phyloP scores from a whole-genome alignment of 2,113 vertebrate genomes.

The Dipodomys spectabilis region DNA sequence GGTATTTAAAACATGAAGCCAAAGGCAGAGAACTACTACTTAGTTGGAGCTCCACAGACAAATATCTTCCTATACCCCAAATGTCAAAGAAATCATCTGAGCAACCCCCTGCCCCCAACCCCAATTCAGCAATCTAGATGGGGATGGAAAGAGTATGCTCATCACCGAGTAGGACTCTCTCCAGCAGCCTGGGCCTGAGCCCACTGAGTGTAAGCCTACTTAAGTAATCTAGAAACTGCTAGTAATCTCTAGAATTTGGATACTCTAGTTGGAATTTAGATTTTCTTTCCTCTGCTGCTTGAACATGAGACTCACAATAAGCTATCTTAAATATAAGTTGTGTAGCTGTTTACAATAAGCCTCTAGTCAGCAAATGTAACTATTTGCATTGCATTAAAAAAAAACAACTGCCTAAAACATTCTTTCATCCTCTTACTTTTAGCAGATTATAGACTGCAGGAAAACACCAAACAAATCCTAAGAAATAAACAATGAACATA shows the following conservation, averaged over 20 bases:
- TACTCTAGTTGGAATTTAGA: background rate
- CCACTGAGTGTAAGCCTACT: background rate
- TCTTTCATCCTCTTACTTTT: slow-evolving; percentile 34
- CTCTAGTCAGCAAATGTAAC: slow-evolving; percentile 13
- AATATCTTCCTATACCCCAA: background rate
- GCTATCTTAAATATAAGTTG: slow-evolving; percentile 14
- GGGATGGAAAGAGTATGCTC: background rate
- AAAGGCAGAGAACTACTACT: background rate
- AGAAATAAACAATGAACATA: slow-evolving; percentile 4
- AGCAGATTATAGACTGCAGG: slow-evolving; percentile 26
- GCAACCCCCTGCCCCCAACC: background rate
- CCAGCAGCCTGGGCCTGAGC: background rate
- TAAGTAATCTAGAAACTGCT: background rate
- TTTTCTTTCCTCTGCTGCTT: background rate
- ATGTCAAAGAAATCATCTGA: background rate
- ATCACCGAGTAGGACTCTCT: background rate
- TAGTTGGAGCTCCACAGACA: background rate
- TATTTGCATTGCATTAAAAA: slow-evolving; percentile 42
- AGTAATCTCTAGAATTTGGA: slow-evolving; percentile 15
- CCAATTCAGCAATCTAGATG: too few relatives aligned
- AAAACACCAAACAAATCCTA: slow-evolving; percentile 50
- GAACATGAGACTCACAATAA: slow-evolving; percentile 28
- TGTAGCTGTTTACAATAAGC: slow-evolving; percentile 51
- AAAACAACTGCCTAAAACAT: slow-evolving; percentile 26
- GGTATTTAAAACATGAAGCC: background rate